Evolutionary conservation across 2,113 vertebrate genomes (phyloP).

Genomic region (Artemisiospiza belli): DNA sequence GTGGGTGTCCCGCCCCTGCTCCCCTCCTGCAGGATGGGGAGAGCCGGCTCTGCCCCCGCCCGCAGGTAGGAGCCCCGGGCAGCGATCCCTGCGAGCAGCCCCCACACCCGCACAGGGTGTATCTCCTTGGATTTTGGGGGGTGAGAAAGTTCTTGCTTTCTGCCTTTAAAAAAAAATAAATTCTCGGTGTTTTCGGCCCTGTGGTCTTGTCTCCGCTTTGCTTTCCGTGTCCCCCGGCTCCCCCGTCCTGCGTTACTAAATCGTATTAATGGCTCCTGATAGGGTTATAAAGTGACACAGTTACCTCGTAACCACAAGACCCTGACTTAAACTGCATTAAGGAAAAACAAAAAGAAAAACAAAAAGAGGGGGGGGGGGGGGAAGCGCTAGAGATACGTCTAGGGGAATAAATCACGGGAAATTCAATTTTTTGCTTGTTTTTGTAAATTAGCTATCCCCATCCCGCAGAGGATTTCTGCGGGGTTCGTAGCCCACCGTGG

Average conservation of each 20-base stretch:
- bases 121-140: not conserved
- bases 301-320: constrained; percentile 6
- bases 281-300: constrained; percentile 13
- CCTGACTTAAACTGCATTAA: not conserved
- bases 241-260: not conserved
- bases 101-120: fast-evolving
- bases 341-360: not conserved
- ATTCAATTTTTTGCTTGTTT: not conserved
- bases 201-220: not conserved
- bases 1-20: not conserved
- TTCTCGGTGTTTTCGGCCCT: not conserved
- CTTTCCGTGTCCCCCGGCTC: not conserved
- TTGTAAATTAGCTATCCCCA: not conserved
- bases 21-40: not conserved
- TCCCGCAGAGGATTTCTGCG: not conserved
- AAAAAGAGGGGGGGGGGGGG: no score
- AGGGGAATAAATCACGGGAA: not conserved
- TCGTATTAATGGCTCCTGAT: not conserved
- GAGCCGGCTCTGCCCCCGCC: not conserved
- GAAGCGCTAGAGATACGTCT: not conserved
- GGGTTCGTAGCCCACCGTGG: not conserved
- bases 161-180: not conserved
- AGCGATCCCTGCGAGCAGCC: no score
- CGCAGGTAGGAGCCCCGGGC: not conserved
- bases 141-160: not conserved